phyloP scores from a whole-genome alignment of 2,113 vertebrate species.

The Procavia capensis region DNA sequence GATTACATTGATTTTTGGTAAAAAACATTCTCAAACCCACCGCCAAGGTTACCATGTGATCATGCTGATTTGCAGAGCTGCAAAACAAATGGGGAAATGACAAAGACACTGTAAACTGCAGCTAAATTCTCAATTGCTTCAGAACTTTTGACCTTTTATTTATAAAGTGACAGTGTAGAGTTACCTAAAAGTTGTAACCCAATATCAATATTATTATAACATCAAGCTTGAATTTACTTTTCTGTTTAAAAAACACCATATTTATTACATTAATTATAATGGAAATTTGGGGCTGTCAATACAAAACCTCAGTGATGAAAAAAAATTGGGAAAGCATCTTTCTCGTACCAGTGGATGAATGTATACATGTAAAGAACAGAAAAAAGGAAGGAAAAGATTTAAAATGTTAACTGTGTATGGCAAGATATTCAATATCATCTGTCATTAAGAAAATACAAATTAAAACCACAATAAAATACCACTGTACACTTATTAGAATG shows the following conservation, averaged over 20 bases:
- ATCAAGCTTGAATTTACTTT: not conserved
- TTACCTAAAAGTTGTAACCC: not conserved
- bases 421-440: not conserved
- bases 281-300: not conserved
- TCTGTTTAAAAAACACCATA: not conserved
- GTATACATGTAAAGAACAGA: not conserved
- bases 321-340: not conserved
- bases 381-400: not conserved
- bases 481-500: too few relatives aligned
- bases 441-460: too few relatives aligned
- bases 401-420: not conserved
- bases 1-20: not conserved
- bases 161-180: not conserved
- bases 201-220: not conserved
- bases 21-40: not conserved
- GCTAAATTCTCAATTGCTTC: not conserved
- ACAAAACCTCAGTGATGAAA: not conserved
- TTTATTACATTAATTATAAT: not conserved
- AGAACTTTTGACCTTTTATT: constrained; percentile 6
- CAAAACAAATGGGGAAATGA: not conserved
- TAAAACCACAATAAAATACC: too few relatives aligned
- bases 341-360: not conserved
- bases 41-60: not conserved
- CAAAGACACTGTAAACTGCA: not conserved
- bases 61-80: not conserved